Evolutionary conservation across 2,113 vertebrate genomes (phyloP).

Genomic region (Aspidoscelis tigris): DNA sequence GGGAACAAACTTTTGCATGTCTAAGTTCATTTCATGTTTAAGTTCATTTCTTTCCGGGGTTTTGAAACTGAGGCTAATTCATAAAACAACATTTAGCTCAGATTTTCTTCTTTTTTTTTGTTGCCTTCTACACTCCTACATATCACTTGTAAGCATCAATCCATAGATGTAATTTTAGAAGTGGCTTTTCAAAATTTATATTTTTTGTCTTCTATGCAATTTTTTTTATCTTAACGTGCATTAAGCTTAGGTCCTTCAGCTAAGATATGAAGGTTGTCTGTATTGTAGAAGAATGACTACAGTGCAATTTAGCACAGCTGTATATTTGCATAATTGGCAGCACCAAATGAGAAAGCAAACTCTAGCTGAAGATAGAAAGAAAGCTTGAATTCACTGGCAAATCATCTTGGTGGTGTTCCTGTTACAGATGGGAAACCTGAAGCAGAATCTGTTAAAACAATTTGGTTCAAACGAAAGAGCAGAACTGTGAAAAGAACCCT

Average conservation of each 20-base stretch:
- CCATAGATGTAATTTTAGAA: too few species aligned
- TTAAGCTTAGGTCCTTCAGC: not conserved
- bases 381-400: slow-evolving; percentile 41
- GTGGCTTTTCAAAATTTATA: not conserved
- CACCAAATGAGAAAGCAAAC: not conserved
- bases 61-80: not conserved
- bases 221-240: not conserved
- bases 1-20: not conserved
- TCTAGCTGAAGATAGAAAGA: not conserved
- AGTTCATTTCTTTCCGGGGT: not conserved
- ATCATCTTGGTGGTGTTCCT: slow-evolving; percentile 16
- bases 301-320: slow-evolving; percentile 10
- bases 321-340: slow-evolving; percentile 34
- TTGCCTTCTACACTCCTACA: not conserved
- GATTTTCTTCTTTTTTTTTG: not conserved
- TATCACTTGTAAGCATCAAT: not conserved
- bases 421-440: not conserved
- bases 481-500: not conserved
- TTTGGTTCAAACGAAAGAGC: not conserved
- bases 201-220: not conserved
- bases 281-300: slow-evolving; percentile 2
- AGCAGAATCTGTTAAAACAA: slow-evolving; percentile 13
- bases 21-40: not conserved
- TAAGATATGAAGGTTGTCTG: slow-evolving; percentile 1
- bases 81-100: not conserved